These are phyloP conservation scores for Copsychus sechellarum DNA, from an alignment of 2,113 vertebrate species.

Conservation along the genomic window DNA sequence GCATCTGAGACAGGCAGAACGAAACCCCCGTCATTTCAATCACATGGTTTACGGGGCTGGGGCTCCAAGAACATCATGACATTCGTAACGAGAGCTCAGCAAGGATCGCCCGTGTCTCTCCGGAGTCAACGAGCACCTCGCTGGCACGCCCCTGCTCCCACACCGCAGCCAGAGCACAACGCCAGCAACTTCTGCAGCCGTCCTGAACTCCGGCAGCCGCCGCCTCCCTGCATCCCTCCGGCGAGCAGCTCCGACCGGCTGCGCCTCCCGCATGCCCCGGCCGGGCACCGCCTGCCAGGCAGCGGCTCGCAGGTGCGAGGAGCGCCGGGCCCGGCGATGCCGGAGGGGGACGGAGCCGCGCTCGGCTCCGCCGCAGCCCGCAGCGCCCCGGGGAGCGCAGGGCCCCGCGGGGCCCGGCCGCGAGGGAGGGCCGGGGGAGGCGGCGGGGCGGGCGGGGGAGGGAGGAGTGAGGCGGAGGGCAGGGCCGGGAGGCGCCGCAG, in stretches of 20 bases:
- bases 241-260: not conserved
- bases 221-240: accelerated
- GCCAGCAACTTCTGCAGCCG: not conserved
- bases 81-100: not conserved
- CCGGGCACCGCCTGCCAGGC: not conserved
- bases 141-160: not conserved
- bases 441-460: not conserved
- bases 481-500: no score
- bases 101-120: not conserved
- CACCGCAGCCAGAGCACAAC: not conserved
- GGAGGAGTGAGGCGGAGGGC: no score
- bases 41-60: not conserved
- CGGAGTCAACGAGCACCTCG: not conserved
- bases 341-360: not conserved
- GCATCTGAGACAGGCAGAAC: not conserved
- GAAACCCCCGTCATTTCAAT: not conserved
- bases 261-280: not conserved
- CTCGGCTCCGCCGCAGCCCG: no score
- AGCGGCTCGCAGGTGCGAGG: not conserved
- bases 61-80: not conserved
- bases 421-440: no score
- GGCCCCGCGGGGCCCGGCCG: not conserved
- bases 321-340: not conserved
- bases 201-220: not conserved
- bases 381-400: not conserved